phyloP scores from a whole-genome alignment of 2,113 vertebrate genomes.

The Oxygymnocypris stewartii region DNA sequence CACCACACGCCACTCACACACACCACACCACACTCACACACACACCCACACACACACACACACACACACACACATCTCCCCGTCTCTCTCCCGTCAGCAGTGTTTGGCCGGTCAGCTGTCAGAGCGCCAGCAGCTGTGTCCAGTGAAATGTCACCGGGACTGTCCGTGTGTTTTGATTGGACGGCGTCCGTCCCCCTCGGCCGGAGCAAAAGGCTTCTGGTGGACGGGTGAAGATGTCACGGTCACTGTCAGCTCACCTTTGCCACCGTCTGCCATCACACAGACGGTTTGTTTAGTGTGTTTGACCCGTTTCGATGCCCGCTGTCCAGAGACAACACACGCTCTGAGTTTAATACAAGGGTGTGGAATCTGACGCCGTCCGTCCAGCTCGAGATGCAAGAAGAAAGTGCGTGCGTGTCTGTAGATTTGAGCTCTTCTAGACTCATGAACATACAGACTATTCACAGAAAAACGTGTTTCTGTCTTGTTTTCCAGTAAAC shows the following conservation, averaged over 20 bases:
- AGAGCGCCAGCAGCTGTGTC: constrained; percentile 75
- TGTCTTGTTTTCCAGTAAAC: not conserved
- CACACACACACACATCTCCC: constrained; percentile 7
- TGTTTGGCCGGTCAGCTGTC: constrained; percentile 74
- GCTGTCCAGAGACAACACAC: constrained; percentile 42
- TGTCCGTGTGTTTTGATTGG: constrained; percentile 69
- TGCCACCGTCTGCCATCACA: constrained; percentile 68
- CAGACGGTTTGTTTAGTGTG: constrained; percentile 70
- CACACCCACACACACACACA: constrained; percentile 8
- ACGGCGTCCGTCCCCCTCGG: constrained; percentile 63
- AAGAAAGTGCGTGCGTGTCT: not conserved
- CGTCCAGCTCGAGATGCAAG: not conserved
- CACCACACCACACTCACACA: constrained; percentile 6
- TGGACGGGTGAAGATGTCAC: constrained; percentile 73
- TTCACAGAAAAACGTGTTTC: not conserved
- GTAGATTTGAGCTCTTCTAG: not conserved
- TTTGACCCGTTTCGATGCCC: constrained; percentile 64
- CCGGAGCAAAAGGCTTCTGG: constrained; percentile 63
- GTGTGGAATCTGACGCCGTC: constrained; percentile 33
- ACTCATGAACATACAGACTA: not conserved
- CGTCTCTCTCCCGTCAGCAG: constrained; percentile 54
- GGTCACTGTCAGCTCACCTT: constrained; percentile 74
- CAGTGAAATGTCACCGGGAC: constrained; percentile 74
- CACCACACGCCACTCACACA: not conserved
- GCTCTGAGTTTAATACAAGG: not conserved